Evolutionary conservation across 2,888 invertebrate genomes (phyloP).

Genomic region (Rhogogaster chlorosoma): DNA sequence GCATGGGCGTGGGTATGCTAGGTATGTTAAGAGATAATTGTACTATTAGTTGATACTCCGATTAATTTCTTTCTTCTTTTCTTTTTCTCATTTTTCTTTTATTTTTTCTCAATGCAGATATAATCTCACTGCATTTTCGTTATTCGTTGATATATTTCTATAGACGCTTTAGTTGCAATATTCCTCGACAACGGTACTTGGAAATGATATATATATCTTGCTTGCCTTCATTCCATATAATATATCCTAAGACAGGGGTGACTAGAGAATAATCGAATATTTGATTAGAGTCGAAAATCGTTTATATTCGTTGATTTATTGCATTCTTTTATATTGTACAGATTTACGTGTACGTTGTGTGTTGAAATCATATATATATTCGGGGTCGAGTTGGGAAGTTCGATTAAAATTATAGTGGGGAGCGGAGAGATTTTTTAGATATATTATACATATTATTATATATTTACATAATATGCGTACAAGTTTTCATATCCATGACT

Average conservation of each 20-base stretch:
- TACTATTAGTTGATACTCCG: conserved; percentile 1
- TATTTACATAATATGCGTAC: not conserved
- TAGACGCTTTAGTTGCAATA: not conserved
- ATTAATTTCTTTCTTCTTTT: not conserved
- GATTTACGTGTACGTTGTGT: not conserved
- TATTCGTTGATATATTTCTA: not conserved
- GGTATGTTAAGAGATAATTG: not conserved
- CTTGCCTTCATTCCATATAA: conserved; percentile 24
- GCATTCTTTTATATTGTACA: not conserved
- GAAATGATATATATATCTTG: not conserved
- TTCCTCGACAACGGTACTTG: not conserved
- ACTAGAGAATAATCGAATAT: not conserved
- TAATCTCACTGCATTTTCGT: not conserved
- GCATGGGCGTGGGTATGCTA: not conserved
- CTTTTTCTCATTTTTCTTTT: not conserved
- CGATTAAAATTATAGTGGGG: not conserved
- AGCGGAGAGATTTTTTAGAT: not conserved
- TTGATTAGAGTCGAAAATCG: not conserved
- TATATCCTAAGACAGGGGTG: not conserved
- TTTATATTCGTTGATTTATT: not conserved
- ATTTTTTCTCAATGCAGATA: not conserved
- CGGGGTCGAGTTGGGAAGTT: not conserved
- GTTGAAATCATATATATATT: not conserved
- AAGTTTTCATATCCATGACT: conserved; percentile 6
- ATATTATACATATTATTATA: not conserved